phyloP scores from a whole-genome alignment of 2,888 invertebrate species.

The Drosophila mettleri region DNA sequence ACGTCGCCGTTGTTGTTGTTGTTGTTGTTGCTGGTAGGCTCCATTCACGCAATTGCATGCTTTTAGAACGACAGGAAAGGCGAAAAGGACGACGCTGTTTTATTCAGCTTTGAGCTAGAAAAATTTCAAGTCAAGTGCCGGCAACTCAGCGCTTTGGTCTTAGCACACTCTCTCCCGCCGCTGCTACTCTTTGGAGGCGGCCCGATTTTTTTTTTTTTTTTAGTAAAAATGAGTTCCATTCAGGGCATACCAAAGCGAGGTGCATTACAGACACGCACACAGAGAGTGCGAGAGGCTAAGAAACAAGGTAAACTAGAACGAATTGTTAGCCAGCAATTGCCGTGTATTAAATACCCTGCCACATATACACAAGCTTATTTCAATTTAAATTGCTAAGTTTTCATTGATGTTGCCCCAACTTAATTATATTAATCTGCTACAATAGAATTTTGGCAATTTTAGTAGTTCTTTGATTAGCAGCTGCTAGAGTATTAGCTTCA shows the following conservation, averaged over 20 bases:
- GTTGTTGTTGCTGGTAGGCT: constrained; percentile 10
- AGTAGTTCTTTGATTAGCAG: neutral
- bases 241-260: constrained; percentile 46
- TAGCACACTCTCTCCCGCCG: constrained; percentile 19
- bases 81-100: constrained; percentile 24
- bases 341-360: constrained; percentile 12
- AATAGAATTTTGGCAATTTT: no score
- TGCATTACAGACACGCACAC: constrained; percentile 32
- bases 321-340: constrained; percentile 1
- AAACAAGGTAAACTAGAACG: constrained; percentile 2
- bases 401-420: neutral
- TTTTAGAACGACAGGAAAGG: constrained; percentile 28
- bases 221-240: constrained; percentile 53
- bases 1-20: neutral
- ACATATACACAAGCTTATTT: neutral
- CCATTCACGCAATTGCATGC: constrained; percentile 23
- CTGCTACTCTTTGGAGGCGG: constrained; percentile 37
- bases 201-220: constrained; percentile 42
- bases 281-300: constrained; percentile 17
- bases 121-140: constrained; percentile 55
- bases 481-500: constrained; percentile 5
- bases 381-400: neutral
- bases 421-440: no score
- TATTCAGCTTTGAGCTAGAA: constrained; percentile 45
- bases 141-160: constrained; percentile 41